A percentile compares a stretch with the other conserved stretches of the same genome.
Evolutionary conservation across 2,113 vertebrate species (phyloP).

Genomic region (Bucco capensis): DNA sequence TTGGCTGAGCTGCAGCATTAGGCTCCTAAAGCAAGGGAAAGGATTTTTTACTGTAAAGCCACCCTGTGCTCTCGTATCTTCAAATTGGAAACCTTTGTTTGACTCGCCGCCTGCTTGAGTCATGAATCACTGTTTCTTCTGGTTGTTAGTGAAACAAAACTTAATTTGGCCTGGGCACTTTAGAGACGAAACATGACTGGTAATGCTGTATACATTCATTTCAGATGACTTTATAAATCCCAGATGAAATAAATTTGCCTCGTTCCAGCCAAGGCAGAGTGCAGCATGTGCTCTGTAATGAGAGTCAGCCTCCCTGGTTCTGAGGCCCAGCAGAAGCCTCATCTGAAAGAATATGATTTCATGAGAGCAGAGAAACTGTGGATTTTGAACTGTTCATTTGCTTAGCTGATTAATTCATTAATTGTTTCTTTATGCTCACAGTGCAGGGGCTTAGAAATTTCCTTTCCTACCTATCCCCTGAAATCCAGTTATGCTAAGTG

Average conservation of each 20-base stretch:
- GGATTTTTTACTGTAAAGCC: not conserved
- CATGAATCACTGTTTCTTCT: constrained; percentile 46
- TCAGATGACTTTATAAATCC: constrained; percentile 59
- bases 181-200: constrained; percentile 26
- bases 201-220: constrained; percentile 46
- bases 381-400: not conserved
- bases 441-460: not conserved
- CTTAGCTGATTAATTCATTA: not conserved
- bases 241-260: constrained; percentile 41
- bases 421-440: not conserved
- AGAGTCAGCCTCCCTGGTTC: not conserved
- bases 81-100: constrained; percentile 35
- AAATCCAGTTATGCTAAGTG: not conserved
- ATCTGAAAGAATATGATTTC: not conserved
- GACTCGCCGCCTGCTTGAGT: not conserved
- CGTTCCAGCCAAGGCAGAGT: not conserved
- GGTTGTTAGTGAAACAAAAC: constrained; percentile 51
- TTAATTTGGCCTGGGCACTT: constrained; percentile 39
- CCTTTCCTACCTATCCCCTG: not conserved
- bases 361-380: not conserved
- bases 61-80: not conserved
- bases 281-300: not conserved
- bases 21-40: not conserved
- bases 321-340: not conserved
- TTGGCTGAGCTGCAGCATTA: not conserved